Evolutionary conservation across 2,113 vertebrate species (phyloP), one percentile per base, ranked within the genome.

Genomic region (Myotis davidii): DNA sequence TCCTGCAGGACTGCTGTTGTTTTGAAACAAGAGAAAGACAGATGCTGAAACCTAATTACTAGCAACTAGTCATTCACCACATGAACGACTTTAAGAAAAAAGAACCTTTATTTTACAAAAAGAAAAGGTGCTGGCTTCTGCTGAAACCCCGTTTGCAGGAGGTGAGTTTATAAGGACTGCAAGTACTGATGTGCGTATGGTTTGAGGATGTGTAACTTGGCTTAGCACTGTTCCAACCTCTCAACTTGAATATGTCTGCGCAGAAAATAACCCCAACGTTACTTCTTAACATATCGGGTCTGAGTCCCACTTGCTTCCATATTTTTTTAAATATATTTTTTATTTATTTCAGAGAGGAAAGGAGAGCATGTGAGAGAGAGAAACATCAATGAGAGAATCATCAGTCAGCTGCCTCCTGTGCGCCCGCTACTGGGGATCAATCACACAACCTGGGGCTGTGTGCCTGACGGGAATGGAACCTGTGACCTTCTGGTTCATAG

Each of bases 21-120:
- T 77, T 48, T 20, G 87, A 27, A 91, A 81, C 25, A 74, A 91
- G 39, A 64, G 6, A 56, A 59, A 94, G 45, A 78, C 67, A 85
- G 94, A 90, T 74, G 54, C 13, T 96, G 39, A 84, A 73, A 79
- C 2, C 37, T 73, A 74, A 95, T 95, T 84, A 92, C 72, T 78
- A 95, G 50, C 65, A 78, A 89, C 81, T 34, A 77, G 52, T 67
- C 39, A 93, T 77, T 94, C 42, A 65, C 42, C 74, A 18, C 52
- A 88, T 25, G 16, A 94, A 77, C 1, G 10, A 13, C 20, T 92
- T 77, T 67, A 78, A 72, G 27, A 77, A 32, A 77, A 85, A 78
- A 83, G 21, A 10, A 61, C 1, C 61, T 89, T 67, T 48, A 84
- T 85, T 88, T 29, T 61, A 56, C 50, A 67, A 83, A 93, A 84